Evolutionary conservation across 2,797 vertebrate species (phyloP), one percentile per base, ranked within the genome.

Genomic region (Octomys mimax): DNA sequence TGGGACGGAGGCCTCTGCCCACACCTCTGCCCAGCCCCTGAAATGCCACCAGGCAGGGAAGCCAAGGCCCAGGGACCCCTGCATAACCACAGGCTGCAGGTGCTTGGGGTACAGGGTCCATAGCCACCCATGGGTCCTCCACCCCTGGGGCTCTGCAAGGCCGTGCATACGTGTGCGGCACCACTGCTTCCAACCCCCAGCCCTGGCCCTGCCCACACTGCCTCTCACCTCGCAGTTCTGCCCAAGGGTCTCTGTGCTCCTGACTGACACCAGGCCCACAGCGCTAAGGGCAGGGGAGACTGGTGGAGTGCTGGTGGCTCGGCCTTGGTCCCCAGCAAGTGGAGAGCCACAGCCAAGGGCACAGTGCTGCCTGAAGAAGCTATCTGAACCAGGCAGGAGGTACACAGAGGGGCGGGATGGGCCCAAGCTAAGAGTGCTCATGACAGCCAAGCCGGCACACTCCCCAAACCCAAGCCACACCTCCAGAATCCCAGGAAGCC

Each of bases 191-290:
- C 13, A 5, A 3, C 13, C 12, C 26, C 1, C 8, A 7, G 1
- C 46, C 7, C 28, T 46, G 10, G 24, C 6, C 16, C 19, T 0
- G 1, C 57, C 61, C 18, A 49, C 0, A 4, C 11, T 0, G 26
- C 70, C n/a, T 36, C 64, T 2, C 16, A 57, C 26, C 73, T 39
- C 52, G 49, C 6, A 62, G 22, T 28, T 21, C n/a, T 36, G 1
- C 62, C 6, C 2, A 21, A 68, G 21, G 16, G 66, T 12, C 66
- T 52, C 36, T 26, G 14, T 1, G 28, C 31, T 33, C 5, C 26
- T 13, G 0, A 16, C 54, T 0, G 7, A 62, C 12, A n/a, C 61
- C 10, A 14, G 36, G 66, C 13, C 73, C 19, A 66, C 39, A 39
- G 49, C 28, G 4, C 21, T 3, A 61, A 64, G 78, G 5, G 10